Base-by-base conservation (phyloP, 2,113 vertebrate species). In the Pseudorectes ferrugineus region DNA sequence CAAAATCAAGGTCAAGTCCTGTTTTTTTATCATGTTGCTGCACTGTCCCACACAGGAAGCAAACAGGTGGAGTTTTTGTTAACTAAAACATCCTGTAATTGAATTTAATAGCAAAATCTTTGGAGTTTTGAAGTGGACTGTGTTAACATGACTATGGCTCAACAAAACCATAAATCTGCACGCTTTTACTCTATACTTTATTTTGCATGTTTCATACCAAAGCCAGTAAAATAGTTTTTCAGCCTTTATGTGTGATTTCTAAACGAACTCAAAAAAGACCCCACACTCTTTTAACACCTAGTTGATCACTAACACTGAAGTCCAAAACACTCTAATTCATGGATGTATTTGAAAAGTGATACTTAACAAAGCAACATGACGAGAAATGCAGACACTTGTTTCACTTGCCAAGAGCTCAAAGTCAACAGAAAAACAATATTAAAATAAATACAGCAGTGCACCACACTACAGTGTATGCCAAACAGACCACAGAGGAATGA, bases 81-180 rank as follows among this genome's bases (percentile, higher is more conserved):
- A 94, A 93, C 81, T 95, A 94, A 94, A 91, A 94, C 91, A 97
- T 97, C 95, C 93, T 96, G 95, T 86, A 95, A 97, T 95, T 94
- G 83, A 97, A 96, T 93, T 96, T 93, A 95, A 68, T 73, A 94
- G 72, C 26, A 95, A 97, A 97, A 96, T 90, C 88, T 91, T 86
- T 75, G 33, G 90, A 94, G 96, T 97, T 98, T 98, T 96, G 26
- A 98, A 89, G 78, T 91, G 74, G 52, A 90, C 42, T 95, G 88
- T 83, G 48, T 87, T 90, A 97, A 97, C 96, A 97, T 97, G 95
- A 86, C 96, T 96, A 88, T 21, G 77, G 92, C 97, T 98, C 97
- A 97, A 96, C 97, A 98, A 98, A 98, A 97, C 81, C 95, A 98
- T 98, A 98, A 98, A 98, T 98, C 96, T 98, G 81, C 95, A 65